phyloP scores from a whole-genome alignment of 2,888 invertebrate species.

The Eubasilissa splendida region DNA sequence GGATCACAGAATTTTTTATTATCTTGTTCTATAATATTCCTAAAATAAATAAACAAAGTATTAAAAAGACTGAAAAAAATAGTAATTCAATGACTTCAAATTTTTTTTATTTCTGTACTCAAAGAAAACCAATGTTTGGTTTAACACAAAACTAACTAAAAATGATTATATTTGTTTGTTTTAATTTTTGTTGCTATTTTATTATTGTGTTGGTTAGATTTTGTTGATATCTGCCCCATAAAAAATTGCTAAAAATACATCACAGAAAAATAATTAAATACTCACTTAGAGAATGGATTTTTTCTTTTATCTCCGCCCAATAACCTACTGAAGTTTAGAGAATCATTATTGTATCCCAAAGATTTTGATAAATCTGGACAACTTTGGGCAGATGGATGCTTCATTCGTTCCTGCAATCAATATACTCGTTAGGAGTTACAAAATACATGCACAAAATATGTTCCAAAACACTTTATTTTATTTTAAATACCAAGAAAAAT shows the following conservation, averaged over 20 bases:
- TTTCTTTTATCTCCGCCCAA: conserved; percentile 77
- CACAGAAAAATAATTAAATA: conserved; percentile 45
- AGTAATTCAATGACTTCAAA: not conserved
- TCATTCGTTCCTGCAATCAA: conserved; percentile 68
- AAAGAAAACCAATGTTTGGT: no score
- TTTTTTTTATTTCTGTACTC: not conserved
- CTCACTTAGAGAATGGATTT: conserved; percentile 83
- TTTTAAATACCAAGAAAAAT: not conserved
- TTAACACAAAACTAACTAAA: no score
- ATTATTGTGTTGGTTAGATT: no score
- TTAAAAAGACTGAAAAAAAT: not conserved
- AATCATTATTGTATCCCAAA: conserved; percentile 61
- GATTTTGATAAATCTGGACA: conserved; percentile 62
- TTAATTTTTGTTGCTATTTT: no score
- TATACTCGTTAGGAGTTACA: not conserved
- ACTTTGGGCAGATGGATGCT: conserved; percentile 63
- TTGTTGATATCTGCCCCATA: no score
- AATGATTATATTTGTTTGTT: no score
- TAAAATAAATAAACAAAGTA: conserved; percentile 51
- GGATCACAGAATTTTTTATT: conserved; percentile 54
- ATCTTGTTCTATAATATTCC: conserved; percentile 60
- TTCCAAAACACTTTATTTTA: not conserved
- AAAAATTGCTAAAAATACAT: no score
- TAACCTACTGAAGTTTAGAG: conserved; percentile 70
- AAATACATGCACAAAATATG: not conserved